phyloP scores from a whole-genome alignment of 2,113 vertebrate species.

The Psophia crepitans region DNA sequence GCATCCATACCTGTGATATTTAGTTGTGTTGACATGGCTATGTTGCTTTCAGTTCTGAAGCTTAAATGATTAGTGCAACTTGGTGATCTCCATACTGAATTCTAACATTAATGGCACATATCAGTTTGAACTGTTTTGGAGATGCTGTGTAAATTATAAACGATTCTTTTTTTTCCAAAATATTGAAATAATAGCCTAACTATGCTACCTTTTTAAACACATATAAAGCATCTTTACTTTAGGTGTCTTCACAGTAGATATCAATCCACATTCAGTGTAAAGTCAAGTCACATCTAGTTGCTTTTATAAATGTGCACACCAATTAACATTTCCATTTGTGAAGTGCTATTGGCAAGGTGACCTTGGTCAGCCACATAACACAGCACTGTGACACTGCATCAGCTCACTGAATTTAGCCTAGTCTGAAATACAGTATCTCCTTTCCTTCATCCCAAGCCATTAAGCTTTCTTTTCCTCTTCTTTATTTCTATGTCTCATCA shows the following conservation, averaged over 20 bases:
- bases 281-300: neutral
- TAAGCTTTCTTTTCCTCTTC: neutral
- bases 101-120: neutral
- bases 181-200: neutral
- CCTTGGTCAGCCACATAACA: neutral
- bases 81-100: neutral
- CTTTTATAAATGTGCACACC: neutral
- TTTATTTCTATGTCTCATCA: constrained; percentile 2
- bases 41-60: neutral
- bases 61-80: neutral
- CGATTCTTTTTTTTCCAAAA: neutral
- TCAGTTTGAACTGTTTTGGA: neutral
- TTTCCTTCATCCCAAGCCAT: neutral
- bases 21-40: neutral
- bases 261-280: neutral
- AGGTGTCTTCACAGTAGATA: neutral
- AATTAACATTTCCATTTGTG: neutral
- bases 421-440: neutral
- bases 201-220: neutral
- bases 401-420: neutral
- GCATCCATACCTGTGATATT: neutral
- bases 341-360: neutral
- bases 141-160: neutral
- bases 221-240: neutral
- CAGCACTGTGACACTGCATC: neutral